Percentiles rank a stretch among this genome's conserved stretches.
Conservation (phyloP, 1,140 invertebrate species). For the Drosophila nikananu region DNA sequence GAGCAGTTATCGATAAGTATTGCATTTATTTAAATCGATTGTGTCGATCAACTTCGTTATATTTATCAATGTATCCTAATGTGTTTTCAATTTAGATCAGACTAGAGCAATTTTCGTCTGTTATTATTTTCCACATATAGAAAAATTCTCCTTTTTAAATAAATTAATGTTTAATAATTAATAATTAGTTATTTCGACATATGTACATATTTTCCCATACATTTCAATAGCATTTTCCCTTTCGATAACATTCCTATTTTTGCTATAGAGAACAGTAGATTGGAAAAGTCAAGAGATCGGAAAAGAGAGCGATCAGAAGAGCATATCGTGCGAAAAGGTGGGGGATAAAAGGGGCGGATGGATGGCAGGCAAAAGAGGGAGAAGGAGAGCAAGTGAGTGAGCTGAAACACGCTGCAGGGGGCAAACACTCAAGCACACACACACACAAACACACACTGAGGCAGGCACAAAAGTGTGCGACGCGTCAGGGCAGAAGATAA, state of each 20-base stretch:
- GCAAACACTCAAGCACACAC: constrained; percentile 50
- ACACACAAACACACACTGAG: constrained; percentile 21
- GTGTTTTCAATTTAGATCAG: too few relatives aligned
- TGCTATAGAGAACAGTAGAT: background rate
- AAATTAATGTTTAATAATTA: too few relatives aligned
- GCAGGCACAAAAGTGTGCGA: constrained; percentile 33
- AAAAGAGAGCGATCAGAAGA: constrained; percentile 32
- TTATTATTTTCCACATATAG: too few relatives aligned
- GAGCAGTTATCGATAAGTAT: too few relatives aligned
- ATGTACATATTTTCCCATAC: background rate
- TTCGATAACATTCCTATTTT: constrained; percentile 3
- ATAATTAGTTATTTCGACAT: background rate
- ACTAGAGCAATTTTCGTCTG: too few relatives aligned
- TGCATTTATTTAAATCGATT: too few relatives aligned
- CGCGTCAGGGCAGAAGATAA: constrained; percentile 75
- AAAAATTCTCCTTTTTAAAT: too few relatives aligned
- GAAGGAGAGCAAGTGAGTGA: constrained; percentile 34
- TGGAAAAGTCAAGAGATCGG: constrained; percentile 9
- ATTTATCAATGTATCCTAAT: too few relatives aligned
- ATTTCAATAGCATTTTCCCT: background rate
- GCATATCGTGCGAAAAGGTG: background rate
- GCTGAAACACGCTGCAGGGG: constrained; percentile 46
- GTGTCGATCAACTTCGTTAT: too few relatives aligned
- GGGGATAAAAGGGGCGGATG: constrained; percentile 1
- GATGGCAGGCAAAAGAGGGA: background rate